Evolutionary conservation across 2,113 vertebrate genomes (phyloP), one percentile per base, ranked within the genome.

Genomic region (Solea senegalensis): DNA sequence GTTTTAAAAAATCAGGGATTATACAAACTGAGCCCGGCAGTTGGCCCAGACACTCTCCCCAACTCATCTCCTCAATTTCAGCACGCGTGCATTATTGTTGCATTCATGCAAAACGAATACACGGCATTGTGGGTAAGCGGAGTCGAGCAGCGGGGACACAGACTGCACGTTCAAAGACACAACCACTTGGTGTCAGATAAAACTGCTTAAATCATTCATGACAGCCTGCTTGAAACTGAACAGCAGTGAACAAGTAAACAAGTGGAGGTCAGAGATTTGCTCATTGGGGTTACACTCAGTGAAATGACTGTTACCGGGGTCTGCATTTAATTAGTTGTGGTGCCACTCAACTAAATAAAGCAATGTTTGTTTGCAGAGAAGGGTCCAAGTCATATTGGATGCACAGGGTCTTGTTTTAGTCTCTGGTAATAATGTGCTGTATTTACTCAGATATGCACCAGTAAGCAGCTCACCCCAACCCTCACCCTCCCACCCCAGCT

Each of bases 31-130:
- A 77, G 71, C 66, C 55, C 34, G 16, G 65, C 66, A 72, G 65
- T 76, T 64, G 48, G 59, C 62, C 64, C 27, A 83, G 62, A 86
- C 59, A 40, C 54, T 51, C 68, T 48, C 21, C 26, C 21, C 72
- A 73, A 69, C 76, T 88, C 80, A 69, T 86, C 81, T 69, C 81
- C 67, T 87, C 80, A 39, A 66, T 92, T 90, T 87, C 77, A 84
- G 65, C 58, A 50, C 2, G 65, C 72, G 78, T 72, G 54, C 52
- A 71, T 89, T 61, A 43, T 45, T 73, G 72, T 63, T 77, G 70
- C 56, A 44, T 81, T 80, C 48, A 57, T 64, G 77, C 52, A 52
- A 78, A 78, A 80, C 77, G 53, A 76, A 80, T 51, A 51, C 46
- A 77, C 74, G 61, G 65, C 60, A 48, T 49, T 62, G 61, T 48